phyloP scores from a whole-genome alignment of 2,797 vertebrate species.

The Babyrousa celebensis region DNA sequence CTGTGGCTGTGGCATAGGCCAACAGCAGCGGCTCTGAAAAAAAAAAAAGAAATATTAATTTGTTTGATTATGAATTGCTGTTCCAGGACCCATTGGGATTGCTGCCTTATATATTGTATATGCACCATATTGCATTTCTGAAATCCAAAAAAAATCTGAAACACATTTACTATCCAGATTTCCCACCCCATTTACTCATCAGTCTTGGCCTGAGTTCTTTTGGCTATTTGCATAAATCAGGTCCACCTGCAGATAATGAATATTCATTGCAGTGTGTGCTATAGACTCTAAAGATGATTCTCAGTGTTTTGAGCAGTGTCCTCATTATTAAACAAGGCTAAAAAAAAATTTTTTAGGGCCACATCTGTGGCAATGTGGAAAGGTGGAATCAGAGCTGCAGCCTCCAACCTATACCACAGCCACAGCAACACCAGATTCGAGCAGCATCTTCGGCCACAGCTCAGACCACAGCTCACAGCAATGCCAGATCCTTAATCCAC shows the following conservation, averaged over 20 bases:
- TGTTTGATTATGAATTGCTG: not conserved
- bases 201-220: conserved; percentile 71
- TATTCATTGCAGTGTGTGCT: conserved; percentile 76
- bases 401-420: too few relatives aligned
- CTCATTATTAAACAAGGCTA: conserved; percentile 59
- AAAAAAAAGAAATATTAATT: not conserved
- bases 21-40: too few relatives aligned
- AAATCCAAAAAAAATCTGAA: conserved; percentile 58
- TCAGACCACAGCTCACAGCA: too few relatives aligned
- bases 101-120: conserved; percentile 29
- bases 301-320: conserved; percentile 67
- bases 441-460: too few relatives aligned
- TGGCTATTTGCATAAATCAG: conserved; percentile 79
- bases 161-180: conserved; percentile 74
- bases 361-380: too few relatives aligned
- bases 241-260: conserved; percentile 83
- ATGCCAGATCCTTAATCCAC: too few relatives aligned
- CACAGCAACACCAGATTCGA: too few relatives aligned
- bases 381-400: too few relatives aligned
- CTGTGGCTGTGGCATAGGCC: too few relatives aligned
- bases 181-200: conserved; percentile 64
- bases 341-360: not conserved
- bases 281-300: conserved; percentile 57
- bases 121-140: conserved; percentile 59
- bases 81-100: not conserved